A percentile compares a stretch with the other conserved stretches of the same genome.
These are phyloP conservation scores for Phyllotis vaccarum DNA, from an alignment of 2,797 vertebrate species.

Conservation along the genomic window DNA sequence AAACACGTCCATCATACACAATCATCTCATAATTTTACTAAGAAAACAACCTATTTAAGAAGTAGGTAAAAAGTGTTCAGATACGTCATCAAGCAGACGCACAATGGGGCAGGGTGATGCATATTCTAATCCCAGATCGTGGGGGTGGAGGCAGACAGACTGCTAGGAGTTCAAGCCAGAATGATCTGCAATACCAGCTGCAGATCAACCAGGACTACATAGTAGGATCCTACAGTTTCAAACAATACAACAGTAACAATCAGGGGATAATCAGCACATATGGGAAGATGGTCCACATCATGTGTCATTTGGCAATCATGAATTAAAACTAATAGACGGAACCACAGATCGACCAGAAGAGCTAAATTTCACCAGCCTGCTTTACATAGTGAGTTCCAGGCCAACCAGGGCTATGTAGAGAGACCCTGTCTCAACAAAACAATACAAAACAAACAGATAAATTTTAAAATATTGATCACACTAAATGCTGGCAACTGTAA, in stretches of 20 bases:
- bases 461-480: background rate
- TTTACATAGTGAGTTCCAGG: background rate
- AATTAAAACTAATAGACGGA: background rate
- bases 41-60: background rate
- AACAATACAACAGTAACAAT: background rate
- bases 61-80: background rate
- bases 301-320: slow-evolving; percentile 2
- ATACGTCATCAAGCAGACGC: background rate
- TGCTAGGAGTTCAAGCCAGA: background rate
- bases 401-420: background rate
- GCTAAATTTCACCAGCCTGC: background rate
- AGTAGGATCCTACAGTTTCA: background rate
- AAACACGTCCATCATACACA: background rate
- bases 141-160: background rate
- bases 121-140: background rate
- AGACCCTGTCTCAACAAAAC: background rate
- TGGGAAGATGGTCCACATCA: slow-evolving; percentile 34
- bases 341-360: background rate
- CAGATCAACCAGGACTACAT: background rate
- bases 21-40: slow-evolving; percentile 13
- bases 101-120: background rate
- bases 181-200: background rate
- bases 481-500: background rate
- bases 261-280: background rate
- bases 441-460: background rate